Percentiles rank a stretch among this genome's conserved stretches.
These are phyloP conservation scores for Scaptomyza flava DNA, from an alignment of 2,888 invertebrate genomes.

Conservation along the genomic window DNA sequence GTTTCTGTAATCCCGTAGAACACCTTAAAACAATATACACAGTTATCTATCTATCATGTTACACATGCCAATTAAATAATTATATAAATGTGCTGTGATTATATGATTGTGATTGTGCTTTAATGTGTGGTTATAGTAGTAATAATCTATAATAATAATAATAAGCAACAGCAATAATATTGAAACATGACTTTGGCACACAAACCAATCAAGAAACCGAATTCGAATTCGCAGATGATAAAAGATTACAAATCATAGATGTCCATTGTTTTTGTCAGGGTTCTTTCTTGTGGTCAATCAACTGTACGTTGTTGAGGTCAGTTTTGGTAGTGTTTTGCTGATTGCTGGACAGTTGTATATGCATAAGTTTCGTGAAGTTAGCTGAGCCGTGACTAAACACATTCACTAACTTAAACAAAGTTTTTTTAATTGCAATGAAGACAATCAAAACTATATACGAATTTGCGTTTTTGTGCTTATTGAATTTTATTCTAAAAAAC, in stretches of 20 bases:
- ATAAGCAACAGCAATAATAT: background rate
- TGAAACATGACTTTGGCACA: conserved; percentile 22
- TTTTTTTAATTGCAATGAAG: conserved; percentile 5
- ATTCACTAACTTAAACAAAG: background rate
- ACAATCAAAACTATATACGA: conserved; percentile 14
- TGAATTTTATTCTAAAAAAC: conserved; percentile 31
- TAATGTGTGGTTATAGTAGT: conserved; percentile 18
- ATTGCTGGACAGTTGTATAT: conserved; percentile 6
- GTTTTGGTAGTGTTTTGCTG: background rate
- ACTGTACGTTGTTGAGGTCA: conserved; percentile 27
- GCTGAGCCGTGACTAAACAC: conserved; percentile 17
- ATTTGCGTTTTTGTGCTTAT: conserved; percentile 31
- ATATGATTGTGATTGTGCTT: background rate
- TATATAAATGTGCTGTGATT: background rate
- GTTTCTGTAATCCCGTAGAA: background rate
- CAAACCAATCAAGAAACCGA: conserved; percentile 1
- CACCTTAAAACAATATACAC: background rate
- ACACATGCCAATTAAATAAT: conserved; percentile 3
- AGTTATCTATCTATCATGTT: background rate
- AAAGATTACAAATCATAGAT: conserved; percentile 21
- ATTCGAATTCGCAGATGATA: background rate
- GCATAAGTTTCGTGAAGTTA: conserved; percentile 3
- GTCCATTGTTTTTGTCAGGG: conserved; percentile 33
- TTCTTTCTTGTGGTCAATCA: conserved; percentile 33
- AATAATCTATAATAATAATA: background rate